These are phyloP conservation scores for Tetragnatha montana DNA, from an alignment of 2,888 invertebrate species.

Conservation along the genomic window DNA sequence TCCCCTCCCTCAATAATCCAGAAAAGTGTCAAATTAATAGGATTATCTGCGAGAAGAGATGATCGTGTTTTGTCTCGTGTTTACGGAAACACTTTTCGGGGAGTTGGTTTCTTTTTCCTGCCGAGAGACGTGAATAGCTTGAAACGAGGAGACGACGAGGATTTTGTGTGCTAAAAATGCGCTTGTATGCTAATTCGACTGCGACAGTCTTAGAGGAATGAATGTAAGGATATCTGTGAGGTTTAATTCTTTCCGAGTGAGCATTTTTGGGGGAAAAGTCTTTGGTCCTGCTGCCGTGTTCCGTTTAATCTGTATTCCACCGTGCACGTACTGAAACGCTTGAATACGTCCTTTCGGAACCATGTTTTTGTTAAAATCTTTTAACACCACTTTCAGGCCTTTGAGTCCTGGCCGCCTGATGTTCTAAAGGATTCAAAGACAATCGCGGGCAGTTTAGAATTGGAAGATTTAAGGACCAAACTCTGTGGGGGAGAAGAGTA, in stretches of 20 bases:
- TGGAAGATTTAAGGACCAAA: no score
- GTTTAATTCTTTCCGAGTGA: neutral
- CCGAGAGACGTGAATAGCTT: no score
- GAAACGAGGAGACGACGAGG: no score
- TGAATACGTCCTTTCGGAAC: no score
- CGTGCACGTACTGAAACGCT: no score
- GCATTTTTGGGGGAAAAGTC: neutral
- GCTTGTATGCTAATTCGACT: neutral
- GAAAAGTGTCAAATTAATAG: conserved; percentile 59
- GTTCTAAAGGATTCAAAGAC: no score
- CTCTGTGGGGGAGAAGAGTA: no score
- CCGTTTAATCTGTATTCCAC: no score
- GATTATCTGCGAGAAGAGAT: conserved; percentile 50
- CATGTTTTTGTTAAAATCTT: no score
- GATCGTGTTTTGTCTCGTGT: conserved; percentile 39
- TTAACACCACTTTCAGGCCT: no score
- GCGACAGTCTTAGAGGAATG: neutral
- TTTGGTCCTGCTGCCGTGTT: neutral
- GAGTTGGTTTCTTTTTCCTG: neutral
- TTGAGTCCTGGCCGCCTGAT: no score
- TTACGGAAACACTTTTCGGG: conserved; percentile 14
- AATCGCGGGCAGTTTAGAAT: no score
- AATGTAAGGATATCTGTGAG: neutral
- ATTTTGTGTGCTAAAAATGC: neutral
- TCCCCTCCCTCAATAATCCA: neutral